Conservation (phyloP, 2,888 invertebrate species). For the Siphonodentalium dalli region DNA sequence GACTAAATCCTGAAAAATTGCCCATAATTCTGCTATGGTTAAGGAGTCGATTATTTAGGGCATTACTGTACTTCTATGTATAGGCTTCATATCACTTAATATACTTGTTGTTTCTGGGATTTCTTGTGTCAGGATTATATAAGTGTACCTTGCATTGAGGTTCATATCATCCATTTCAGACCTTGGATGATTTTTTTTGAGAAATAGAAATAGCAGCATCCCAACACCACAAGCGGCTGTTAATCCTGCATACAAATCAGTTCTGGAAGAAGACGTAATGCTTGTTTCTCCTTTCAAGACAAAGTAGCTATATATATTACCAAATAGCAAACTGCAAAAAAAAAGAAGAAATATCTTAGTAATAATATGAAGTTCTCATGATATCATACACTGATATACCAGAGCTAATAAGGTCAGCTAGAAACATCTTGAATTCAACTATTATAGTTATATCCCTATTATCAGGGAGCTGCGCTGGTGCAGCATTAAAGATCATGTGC, state of each 20-base stretch:
- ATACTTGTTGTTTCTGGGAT: not conserved
- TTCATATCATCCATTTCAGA: conserved; percentile 37
- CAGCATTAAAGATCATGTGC: no score
- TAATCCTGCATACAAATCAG: conserved; percentile 82
- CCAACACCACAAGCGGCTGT: conserved; percentile 75
- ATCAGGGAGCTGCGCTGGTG: no score
- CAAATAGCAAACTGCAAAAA: conserved; percentile 84
- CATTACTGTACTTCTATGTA: no score
- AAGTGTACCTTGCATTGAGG: conserved; percentile 42
- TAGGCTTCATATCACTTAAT: no score
- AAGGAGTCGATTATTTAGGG: no score
- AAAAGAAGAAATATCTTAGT: conserved; percentile 9
- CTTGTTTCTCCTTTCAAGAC: conserved; percentile 82
- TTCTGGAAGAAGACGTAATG: conserved; percentile 77
- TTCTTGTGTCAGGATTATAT: not conserved
- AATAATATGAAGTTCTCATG: no score
- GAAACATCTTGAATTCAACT: no score
- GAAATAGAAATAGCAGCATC: conserved; percentile 65
- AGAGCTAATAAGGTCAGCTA: no score
- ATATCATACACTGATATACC: no score
- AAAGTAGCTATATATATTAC: conserved; percentile 93
- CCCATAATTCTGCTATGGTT: no score
- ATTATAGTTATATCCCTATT: no score
- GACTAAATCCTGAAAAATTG: no score
- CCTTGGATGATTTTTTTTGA: conserved; percentile 49